Evolutionary conservation across 2,888 invertebrate genomes (phyloP), one percentile per base, ranked within the genome.

Genomic region (Eristalinus sepulchralis): DNA sequence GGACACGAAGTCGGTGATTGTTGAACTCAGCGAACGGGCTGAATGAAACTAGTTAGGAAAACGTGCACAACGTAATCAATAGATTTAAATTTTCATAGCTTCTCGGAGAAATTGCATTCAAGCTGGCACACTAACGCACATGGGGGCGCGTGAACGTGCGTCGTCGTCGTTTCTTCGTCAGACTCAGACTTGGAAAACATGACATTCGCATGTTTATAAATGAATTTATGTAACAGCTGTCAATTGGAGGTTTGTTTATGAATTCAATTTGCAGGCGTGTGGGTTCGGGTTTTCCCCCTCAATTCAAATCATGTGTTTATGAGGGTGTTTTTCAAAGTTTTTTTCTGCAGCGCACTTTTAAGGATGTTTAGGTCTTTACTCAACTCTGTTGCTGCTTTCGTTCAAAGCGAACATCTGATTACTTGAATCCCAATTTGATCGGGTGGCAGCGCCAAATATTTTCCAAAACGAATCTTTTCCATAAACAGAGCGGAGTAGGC

Each of bases 41-140:
- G 59, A 76, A 82, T 70, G 34, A 47, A 76, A 64, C 81, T 81
- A 64, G 81, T 81, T 76, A 64, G 27, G 70, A 59, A 64, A 81
- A 81, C 81, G 81, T 81, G 75, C 70, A 64, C 47, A 10, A 33
- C 63, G 47, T 68, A 75, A 75, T 75, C 68, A 81, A 81, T 75
- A 57, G 82, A 82, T 53, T 59, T 70, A 59, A 75, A 70, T 81
- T 70, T 70, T 64, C 22, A 55, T 63, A 70, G 34, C 62, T 62
- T 17, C 22, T 39, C 68, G 34, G n/a, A 73, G 62, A 55, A 47
- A 36, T 31, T 57, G 31, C n/a, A 80, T 20, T 53, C 27, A 60
- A 64, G 60, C 53, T 13, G 1, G 9, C 20, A 27, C 31, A 8
- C n/a, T 17, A 1, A 13, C 20, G 13, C 31, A 8, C n/a, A 60